Percentiles rank a stretch among this genome's conserved stretches.
Evolutionary conservation across 1,140 invertebrate genomes (phyloP).

Genomic region (Drosophila hydei): DNA sequence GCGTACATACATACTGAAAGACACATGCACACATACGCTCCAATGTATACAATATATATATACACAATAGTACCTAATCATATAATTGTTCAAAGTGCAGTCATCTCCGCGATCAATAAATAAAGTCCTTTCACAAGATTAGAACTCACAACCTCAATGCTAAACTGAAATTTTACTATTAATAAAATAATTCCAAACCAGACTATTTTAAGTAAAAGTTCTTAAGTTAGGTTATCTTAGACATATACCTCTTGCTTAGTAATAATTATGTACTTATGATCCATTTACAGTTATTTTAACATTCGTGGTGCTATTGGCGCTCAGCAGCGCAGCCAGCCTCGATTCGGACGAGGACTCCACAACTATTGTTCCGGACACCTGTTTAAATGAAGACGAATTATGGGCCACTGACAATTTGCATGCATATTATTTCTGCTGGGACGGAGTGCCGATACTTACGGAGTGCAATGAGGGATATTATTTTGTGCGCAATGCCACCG

Average conservation of each 20-base stretch:
- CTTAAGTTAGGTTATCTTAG: not conserved
- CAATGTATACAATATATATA: too few relatives aligned
- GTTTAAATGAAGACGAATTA: constrained; percentile 44
- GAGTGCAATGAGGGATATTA: constrained; percentile 44
- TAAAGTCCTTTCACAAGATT: too few relatives aligned
- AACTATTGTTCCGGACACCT: constrained; percentile 4
- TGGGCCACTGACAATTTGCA: constrained; percentile 56
- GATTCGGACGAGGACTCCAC: not conserved
- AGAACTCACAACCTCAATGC: too few relatives aligned
- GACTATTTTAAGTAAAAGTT: too few relatives aligned
- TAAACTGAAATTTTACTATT: too few relatives aligned
- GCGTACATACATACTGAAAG: too few relatives aligned
- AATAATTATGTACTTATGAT: not conserved
- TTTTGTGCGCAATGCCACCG: constrained; percentile 63
- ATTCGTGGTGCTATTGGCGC: constrained; percentile 42
- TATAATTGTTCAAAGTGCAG: too few relatives aligned
- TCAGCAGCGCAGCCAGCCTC: constrained; percentile 23
- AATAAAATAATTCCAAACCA: too few relatives aligned
- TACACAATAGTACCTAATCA: too few relatives aligned
- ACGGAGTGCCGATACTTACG: constrained; percentile 6
- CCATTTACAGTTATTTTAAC: constrained; percentile 26
- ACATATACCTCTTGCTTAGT: not conserved
- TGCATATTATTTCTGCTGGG: constrained; percentile 58
- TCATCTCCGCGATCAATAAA: too few relatives aligned
- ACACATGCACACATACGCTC: too few relatives aligned